Evolutionary conservation across 2,797 vertebrate genomes (phyloP).

Genomic region (Myotis findleyi): DNA sequence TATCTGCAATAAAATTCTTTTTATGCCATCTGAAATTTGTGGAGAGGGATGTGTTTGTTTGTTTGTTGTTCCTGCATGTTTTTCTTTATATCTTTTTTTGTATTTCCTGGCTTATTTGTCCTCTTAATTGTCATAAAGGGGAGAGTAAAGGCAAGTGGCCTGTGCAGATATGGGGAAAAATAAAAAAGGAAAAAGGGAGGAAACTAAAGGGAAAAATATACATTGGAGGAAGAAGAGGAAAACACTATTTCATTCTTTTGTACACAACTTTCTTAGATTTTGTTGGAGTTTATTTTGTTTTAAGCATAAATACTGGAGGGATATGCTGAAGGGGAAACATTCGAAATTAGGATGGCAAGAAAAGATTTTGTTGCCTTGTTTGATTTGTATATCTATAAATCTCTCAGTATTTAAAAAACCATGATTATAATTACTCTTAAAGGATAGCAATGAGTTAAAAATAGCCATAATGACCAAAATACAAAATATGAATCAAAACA

Average conservation of each 20-base stretch:
- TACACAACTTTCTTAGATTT: constrained; percentile 96
- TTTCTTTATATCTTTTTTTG: constrained; percentile 21
- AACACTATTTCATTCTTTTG: constrained; percentile 88
- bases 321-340: constrained; percentile 57
- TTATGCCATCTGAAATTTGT: constrained; percentile 97
- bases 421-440: constrained; percentile 87
- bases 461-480: constrained; percentile 83
- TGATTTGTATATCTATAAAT: constrained; percentile 91
- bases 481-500: constrained; percentile 81
- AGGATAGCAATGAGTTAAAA: constrained; percentile 85
- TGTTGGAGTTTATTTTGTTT: constrained; percentile 57
- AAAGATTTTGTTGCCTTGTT: constrained; percentile 99
- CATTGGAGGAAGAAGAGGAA: constrained; percentile 46
- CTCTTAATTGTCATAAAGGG: constrained; percentile 13
- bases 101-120: constrained; percentile 8
- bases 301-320: constrained; percentile 57
- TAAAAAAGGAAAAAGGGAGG: constrained; percentile 56
- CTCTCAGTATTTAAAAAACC: constrained; percentile 83
- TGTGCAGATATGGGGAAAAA: constrained; percentile 80
- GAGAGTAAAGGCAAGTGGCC: background rate
- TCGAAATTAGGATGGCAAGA: constrained; percentile 94
- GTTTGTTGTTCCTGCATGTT: constrained; percentile 65
- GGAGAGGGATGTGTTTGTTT: constrained; percentile 85
- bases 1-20: constrained; percentile 98
- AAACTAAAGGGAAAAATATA: constrained; percentile 67